Base-by-base conservation (phyloP, 2,888 invertebrate genomes). In the Cheilosia scutellata region DNA sequence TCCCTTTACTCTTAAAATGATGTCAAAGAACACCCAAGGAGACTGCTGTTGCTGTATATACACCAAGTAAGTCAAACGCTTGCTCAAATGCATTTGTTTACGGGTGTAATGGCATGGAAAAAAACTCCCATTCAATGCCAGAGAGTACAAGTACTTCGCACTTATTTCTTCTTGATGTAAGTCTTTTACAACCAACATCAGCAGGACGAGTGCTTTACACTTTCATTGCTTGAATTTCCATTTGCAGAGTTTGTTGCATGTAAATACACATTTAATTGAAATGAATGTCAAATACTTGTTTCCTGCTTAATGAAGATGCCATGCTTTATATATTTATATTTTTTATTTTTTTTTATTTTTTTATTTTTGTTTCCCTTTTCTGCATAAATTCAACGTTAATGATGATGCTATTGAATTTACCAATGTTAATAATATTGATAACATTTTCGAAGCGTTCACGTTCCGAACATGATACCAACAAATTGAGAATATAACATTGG, bases 41-140 rank as follows among this genome's bases (percentile, higher is more conserved):
- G 13, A 49, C 29, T 63, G 31, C 55, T 53, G 13, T 5, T 11
- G 13, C 27, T 57, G 9, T 16, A 49, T 4, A 31, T 29, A 37
- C 11, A 44, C 7, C 13, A 44, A n/a, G 49, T n/a, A 78, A 77
- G 71, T 72, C 71, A 74, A 79, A 66, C 58, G 65, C 79, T 72
- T 53, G 60, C 58, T 74, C 42, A 77, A 72, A 77, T 72, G 82
- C 77, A 82, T 77, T 82, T 77, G 82, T 77, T 72, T 72, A 77
- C 77, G 65, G 65, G 77, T 82, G 65, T 77, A 82, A 82, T 82
- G 82, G 82, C 82, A 82, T 77, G 82, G 82, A 51, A 82, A 77
- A 20, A 82, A 77, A 72, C 53, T 77, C 60, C 71, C 77, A 82
- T 77, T 82, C 77, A 82, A 65, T 82, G 77, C 66, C 71, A 82